Percentiles rank a stretch among this genome's conserved stretches.
These are phyloP conservation scores for Lutraria rhynchaena DNA, from an alignment of 1,140 invertebrate species.

Conservation along the genomic window DNA sequence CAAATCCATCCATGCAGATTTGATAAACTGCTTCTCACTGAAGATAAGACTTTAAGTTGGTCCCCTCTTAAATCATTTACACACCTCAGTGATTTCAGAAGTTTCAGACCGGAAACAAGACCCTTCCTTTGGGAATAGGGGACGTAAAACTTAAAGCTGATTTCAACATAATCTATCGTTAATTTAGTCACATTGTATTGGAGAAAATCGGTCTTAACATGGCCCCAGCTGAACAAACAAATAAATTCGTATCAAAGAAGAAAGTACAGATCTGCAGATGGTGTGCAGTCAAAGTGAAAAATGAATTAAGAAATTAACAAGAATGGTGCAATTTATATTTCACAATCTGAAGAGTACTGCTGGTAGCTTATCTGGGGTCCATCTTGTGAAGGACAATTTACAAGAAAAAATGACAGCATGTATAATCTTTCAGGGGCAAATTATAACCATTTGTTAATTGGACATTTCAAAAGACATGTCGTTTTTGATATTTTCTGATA, in stretches of 20 bases:
- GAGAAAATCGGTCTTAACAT: slow-evolving; percentile 24
- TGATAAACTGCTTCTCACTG: slow-evolving; percentile 44
- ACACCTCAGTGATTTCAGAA: slow-evolving; percentile 21
- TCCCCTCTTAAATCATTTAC: slow-evolving; percentile 25
- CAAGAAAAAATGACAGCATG: too few relatives aligned
- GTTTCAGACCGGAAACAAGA: slow-evolving; percentile 12
- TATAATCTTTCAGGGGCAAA: too few relatives aligned
- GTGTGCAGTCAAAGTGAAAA: slow-evolving; percentile 21
- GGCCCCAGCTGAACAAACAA: slow-evolving; percentile 40
- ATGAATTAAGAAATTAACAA: slow-evolving; percentile 35
- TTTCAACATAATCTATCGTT: slow-evolving; percentile 46
- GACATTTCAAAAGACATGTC: too few relatives aligned
- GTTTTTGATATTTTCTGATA: too few relatives aligned
- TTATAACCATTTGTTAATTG: too few relatives aligned
- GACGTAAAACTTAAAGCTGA: slow-evolving; percentile 42
- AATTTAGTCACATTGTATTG: slow-evolving; percentile 17
- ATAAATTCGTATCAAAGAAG: slow-evolving; percentile 23
- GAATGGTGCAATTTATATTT: slow-evolving; percentile 33
- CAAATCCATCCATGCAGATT: slow-evolving; percentile 25
- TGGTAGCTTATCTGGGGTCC: slow-evolving; percentile 13
- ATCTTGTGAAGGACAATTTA: too few relatives aligned
- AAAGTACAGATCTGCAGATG: slow-evolving; percentile 19
- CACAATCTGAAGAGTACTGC: slow-evolving; percentile 2
- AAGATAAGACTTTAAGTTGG: slow-evolving; percentile 21
- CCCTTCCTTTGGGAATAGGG: slow-evolving; percentile 17